phyloP scores from a whole-genome alignment of 1,140 invertebrate genomes.

The Parapsyche elsis region DNA sequence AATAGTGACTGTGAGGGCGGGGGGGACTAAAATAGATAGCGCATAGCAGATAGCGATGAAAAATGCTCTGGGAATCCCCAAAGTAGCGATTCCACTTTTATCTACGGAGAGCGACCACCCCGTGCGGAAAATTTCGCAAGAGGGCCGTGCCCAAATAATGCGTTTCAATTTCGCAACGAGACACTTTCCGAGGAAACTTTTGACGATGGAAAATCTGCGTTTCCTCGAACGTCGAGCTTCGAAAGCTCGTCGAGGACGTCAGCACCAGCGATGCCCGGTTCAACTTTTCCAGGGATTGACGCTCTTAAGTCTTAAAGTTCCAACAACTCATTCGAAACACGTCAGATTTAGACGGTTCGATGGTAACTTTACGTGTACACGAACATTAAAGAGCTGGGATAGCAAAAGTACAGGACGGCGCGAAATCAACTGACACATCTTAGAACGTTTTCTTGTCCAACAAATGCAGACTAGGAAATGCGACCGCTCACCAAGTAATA shows the following conservation, averaged over 20 bases:
- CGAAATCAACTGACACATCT: too few species aligned
- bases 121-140: not conserved
- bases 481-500: too few species aligned
- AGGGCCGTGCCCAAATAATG: not conserved
- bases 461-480: too few species aligned
- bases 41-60: not conserved
- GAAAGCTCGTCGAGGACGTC: not conserved
- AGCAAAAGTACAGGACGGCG: too few species aligned
- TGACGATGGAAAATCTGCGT: not conserved
- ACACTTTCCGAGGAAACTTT: not conserved
- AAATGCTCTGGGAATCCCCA: not conserved
- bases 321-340: slow-evolving; percentile 1
- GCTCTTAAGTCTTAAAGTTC: not conserved
- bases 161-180: not conserved
- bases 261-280: not conserved
- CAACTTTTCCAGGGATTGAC: not conserved
- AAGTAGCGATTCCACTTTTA: slow-evolving; percentile 18
- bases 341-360: not conserved
- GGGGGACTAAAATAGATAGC: not conserved
- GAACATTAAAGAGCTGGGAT: too few species aligned
- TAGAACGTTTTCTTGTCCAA: too few species aligned
- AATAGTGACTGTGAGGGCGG: not conserved
- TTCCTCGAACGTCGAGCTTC: not conserved
- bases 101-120: not conserved
- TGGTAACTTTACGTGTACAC: too few species aligned